A percentile compares a stretch with the other conserved stretches of the same genome.
Conservation (phyloP, 2,888 invertebrate species). For the Scelioninae gen. 2 region DNA sequence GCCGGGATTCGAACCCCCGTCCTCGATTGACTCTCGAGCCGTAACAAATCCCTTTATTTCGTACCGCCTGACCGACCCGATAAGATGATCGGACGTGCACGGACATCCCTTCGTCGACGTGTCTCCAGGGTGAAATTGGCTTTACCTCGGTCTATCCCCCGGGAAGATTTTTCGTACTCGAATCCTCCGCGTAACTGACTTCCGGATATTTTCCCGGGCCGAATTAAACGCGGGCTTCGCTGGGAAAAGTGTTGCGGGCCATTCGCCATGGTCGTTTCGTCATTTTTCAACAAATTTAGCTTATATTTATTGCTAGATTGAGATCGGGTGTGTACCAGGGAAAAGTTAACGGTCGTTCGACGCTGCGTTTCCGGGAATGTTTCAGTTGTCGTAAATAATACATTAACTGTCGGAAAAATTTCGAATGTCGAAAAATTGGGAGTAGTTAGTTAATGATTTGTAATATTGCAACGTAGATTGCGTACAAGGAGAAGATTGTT, state of each 20-base stretch:
- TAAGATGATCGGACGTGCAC: conserved; percentile 51
- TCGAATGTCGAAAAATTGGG: too few relatives aligned
- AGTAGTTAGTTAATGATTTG: too few relatives aligned
- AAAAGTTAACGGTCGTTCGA: too few relatives aligned
- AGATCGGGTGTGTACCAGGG: too few relatives aligned
- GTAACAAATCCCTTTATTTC: conserved; percentile 54
- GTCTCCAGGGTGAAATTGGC: conserved; percentile 70
- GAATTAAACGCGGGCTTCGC: conserved; percentile 34
- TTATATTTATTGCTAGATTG: too few relatives aligned
- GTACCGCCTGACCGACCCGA: conserved; percentile 30
- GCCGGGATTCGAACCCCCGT: not conserved
- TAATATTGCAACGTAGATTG: too few relatives aligned
- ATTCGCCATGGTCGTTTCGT: conserved; percentile 13
- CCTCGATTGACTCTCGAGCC: conserved; percentile 36
- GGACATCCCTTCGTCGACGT: conserved; percentile 54
- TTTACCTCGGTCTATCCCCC: conserved; percentile 59
- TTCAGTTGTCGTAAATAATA: too few relatives aligned
- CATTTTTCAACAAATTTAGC: conserved; percentile 31
- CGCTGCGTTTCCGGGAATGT: too few relatives aligned
- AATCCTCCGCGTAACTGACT: conserved; percentile 47
- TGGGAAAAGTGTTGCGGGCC: conserved; percentile 21
- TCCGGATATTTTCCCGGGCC: conserved; percentile 29
- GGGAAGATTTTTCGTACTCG: conserved; percentile 59
- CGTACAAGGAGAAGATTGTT: too few relatives aligned
- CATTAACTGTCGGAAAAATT: too few relatives aligned